Evolutionary conservation across 1,140 invertebrate species (phyloP).

Genomic region (Matsumurasca onukii): DNA sequence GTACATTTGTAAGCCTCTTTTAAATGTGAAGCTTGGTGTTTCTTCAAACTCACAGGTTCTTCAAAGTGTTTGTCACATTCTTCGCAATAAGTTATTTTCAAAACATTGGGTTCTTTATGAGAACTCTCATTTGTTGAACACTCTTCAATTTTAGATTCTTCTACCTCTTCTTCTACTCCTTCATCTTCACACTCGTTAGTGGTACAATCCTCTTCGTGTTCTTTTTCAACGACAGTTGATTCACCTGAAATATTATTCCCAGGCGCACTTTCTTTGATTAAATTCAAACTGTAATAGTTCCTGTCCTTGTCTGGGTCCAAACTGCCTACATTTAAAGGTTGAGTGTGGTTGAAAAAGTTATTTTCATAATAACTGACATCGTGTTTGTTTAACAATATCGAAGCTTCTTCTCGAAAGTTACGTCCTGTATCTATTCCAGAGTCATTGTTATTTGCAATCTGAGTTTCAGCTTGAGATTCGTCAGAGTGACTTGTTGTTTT

Average conservation of each 20-base stretch:
- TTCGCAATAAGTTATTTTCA: conserved; percentile 21
- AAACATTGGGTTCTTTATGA: neutral
- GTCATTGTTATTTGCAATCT: neutral
- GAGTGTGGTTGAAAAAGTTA: conserved; percentile 3
- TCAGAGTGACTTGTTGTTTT: neutral
- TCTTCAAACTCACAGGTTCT: conserved; percentile 24
- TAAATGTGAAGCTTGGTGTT: conserved; percentile 3
- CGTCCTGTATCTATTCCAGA: neutral
- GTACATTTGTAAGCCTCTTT: conserved; percentile 19
- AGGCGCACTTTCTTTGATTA: neutral
- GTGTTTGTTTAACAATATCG: neutral
- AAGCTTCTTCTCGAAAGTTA: neutral
- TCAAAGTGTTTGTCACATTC: conserved; percentile 30
- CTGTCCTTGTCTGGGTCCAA: neutral
- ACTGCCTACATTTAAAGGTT: neutral
- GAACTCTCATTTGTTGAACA: neutral
- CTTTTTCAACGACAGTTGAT: neutral
- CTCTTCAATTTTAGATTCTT: neutral
- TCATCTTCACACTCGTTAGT: neutral
- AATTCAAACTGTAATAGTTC: neutral
- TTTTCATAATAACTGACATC: neutral
- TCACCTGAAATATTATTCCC: neutral
- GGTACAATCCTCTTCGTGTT: neutral
- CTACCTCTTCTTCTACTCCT: neutral
- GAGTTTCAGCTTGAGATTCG: neutral